Base-by-base conservation (phyloP, 2,888 invertebrate species). In the Polydrusus tereticollis region DNA sequence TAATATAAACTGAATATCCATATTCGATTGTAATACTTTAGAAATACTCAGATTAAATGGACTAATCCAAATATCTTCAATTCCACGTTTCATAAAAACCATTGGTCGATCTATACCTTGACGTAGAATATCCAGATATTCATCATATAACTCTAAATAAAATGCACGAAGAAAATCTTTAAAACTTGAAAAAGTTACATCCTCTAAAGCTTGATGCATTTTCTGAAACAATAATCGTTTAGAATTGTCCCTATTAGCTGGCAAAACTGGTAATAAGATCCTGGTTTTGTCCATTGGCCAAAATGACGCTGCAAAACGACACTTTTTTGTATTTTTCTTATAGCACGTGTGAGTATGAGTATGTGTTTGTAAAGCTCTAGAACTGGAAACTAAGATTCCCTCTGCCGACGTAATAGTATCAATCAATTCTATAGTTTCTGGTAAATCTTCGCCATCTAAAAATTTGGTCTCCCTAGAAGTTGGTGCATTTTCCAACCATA, bases 1-100 rank as follows among this genome's bases (percentile, higher is more conserved):
- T 21, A 66, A 64, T 7, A 85, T 84, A 47, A 83, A 77, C 47
- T 84, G 83, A 67, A 85, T 69, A 76, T 84, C 84, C 75, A 79
- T 83, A 73, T 85, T 83, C 2, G 83, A 84, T 71, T 79, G 70
- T 26, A 84, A 63, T 55, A 74, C 50, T 72, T 78, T 69, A 5
- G 82, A 75, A 21, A 85, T 74, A 29, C 80, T 84, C 66, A 84
- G 84, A 76, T 85, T 85, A 72, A 84, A 84, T 43, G 80, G 64
- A 69, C 84, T 84, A 38, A 80, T 78, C 81, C 82, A 84, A 78
- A 82, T 83, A 80, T 85, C 81, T 20, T 69, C 14, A 26, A 81
- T 80, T 50, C 65, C 62, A 29, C 83, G 76, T 78, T 83, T 81
- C 60, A 76, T 66, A 62, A 29, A 29, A 5, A 29, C 29, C 5